Evolutionary conservation across 2,888 invertebrate species (phyloP), one percentile per base, ranked within the genome.

Genomic region (Melieria crassipennis): DNA sequence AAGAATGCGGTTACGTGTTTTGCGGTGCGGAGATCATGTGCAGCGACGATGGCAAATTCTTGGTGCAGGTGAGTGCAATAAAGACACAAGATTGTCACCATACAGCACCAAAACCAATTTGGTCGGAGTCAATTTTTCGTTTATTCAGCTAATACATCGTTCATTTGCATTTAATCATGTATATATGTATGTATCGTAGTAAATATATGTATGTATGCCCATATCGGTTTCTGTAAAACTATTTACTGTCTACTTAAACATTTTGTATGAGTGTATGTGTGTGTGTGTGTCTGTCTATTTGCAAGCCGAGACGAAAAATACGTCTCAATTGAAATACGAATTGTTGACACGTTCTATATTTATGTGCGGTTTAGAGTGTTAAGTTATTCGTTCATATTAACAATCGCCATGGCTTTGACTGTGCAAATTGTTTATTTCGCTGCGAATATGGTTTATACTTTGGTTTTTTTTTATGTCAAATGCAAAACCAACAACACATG

Each of bases 401-500:
- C 13, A 56, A 56, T 13, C 30, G 13, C 7, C 30, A 13, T 56
- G 13, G 7, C 30, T 56, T 56, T 16, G 5, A 56, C 7, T 11
- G 30, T 30, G 13, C 3, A 13, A 56, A 56, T 56, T 5, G 16
- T 56, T 13, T 56, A 56, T 56, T 3, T 56, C 46, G 13, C 47
- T 45, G 10, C 7, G 16, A 46, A 61, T 61, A 11, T 45, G 46
- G 10, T 58, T 7, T 58, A 16, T 43, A 43, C 0, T 43, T 7
- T 46, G 9, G 52, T 46, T 57, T 66, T 66, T 57, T 50, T 50
- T 10, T 3, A 50, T 50, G 11, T 11, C 50, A 50, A 50, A 50
- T 11, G 2, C 11, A 10, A 11, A 50, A 9, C 1, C 11, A 50
- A 50, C 7, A 50, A 11, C 9, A 50, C 9, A 50, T 9, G 50